Percentiles rank a stretch among this genome's conserved stretches.
phyloP scores from a whole-genome alignment of 2,888 invertebrate species.

The Drosophila tanythrix region DNA sequence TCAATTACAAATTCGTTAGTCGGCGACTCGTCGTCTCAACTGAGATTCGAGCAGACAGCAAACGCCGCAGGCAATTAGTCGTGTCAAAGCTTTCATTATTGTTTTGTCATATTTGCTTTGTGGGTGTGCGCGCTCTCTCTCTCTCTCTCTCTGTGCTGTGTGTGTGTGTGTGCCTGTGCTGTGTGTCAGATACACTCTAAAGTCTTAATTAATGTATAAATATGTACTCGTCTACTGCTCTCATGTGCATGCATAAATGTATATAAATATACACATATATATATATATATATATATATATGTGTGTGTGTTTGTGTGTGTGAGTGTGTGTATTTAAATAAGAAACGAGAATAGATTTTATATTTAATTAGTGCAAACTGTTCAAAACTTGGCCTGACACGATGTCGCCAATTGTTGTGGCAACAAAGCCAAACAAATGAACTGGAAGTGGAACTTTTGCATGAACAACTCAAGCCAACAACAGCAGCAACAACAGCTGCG shows the following conservation, averaged over 20 bases:
- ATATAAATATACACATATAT: not conserved
- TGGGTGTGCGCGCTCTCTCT: not conserved
- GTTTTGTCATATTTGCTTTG: slow-evolving; percentile 80
- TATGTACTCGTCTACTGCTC: slow-evolving; percentile 50
- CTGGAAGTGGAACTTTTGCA: slow-evolving; percentile 64
- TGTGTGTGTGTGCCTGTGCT: slow-evolving; percentile 27
- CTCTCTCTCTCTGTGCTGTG: slow-evolving; percentile 17
- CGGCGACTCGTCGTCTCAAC: slow-evolving; percentile 47
- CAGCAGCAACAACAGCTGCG: slow-evolving; percentile 53
- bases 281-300: not conserved
- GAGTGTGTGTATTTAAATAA: slow-evolving; percentile 28
- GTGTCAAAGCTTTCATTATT: slow-evolving; percentile 81
- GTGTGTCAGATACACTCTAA: slow-evolving; percentile 74
- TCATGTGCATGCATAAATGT: not conserved
- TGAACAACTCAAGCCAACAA: slow-evolving; percentile 34
- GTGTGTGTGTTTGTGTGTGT: slow-evolving; percentile 3
- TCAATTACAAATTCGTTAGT: slow-evolving; percentile 79
- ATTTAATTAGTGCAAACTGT: slow-evolving; percentile 72
- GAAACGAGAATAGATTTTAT: slow-evolving; percentile 75
- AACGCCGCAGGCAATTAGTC: slow-evolving; percentile 80
- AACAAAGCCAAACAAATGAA: slow-evolving; percentile 70
- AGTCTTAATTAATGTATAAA: slow-evolving; percentile 78
- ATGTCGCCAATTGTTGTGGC: slow-evolving; percentile 78
- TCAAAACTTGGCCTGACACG: slow-evolving; percentile 70
- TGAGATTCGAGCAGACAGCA: slow-evolving; percentile 73